Base-by-base conservation (phyloP, 30 jellyfish, hydroid and myxozoan genomes). In the Haliclystus octoradiatus region DNA sequence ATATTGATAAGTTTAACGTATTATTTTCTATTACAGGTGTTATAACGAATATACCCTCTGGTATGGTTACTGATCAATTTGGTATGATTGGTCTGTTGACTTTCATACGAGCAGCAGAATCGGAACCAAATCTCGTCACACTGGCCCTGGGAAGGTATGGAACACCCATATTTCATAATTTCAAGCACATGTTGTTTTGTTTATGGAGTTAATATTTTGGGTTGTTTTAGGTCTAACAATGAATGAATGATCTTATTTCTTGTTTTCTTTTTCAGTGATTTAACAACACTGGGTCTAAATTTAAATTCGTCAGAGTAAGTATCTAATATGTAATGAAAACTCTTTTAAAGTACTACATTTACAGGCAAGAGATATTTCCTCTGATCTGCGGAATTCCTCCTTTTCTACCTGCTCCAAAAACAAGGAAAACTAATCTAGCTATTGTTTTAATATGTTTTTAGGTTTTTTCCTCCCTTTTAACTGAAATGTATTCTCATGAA, bases 51-150 rank as follows among this genome's bases (percentile, higher is more conserved):
- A 88, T 88, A 31, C 97, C 97, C 0, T 83, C 94, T 33, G 97
- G 97, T 23, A 88, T 88, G 97, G 97, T 88, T 3, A 88, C 97
- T 9, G 97, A 88, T 62, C 97, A 88, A 67, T 88, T 88, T 67
- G 97, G 97, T 23, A 88, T 88, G 97, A 88, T 88, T 50, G 97
- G 97, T 1, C 73, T 88, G 31, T 73, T 88, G 60, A 88, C 97
- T 14, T 88, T 88, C 65, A 88, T 88, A 65, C 88, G 97, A 72
- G 97, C 97, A 2, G 97, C 97, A 5, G 97, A 88, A 80, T 80
- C 97, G 71, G 97, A 88, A 72, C 97, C 97, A 15, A 88, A 88
- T 49, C 71, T 88, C 14, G 97, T 88, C 72, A 88, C 97, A 14
- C 78, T 88, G 52, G 97, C 97, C 3, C 93, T 88, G 31, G 97